Percentiles rank a stretch among this genome's conserved stretches.
Conservation (phyloP, 2,113 vertebrate genomes). For the Lepus europaeus region DNA sequence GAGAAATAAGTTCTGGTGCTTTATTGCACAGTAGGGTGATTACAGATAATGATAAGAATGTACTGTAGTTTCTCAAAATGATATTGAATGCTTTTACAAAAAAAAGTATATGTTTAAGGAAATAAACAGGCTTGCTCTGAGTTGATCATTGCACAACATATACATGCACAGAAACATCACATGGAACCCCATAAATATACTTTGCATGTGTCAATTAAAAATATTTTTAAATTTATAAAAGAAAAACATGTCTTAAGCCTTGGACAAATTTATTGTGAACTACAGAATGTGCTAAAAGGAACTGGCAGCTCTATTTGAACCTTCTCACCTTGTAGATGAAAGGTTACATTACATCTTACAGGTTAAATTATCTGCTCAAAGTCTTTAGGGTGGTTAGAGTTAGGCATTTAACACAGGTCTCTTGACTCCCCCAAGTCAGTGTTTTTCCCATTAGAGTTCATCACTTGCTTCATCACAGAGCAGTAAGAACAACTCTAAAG, state of each 20-base stretch:
- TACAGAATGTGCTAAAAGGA: neutral
- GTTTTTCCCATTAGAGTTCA: neutral
- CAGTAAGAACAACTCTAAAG: constrained; percentile 27
- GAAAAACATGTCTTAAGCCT: neutral
- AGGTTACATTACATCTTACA: neutral
- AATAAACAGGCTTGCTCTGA: no score
- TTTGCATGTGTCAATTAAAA: no score
- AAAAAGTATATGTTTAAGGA: no score
- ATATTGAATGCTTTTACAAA: no score
- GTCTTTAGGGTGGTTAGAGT: neutral
- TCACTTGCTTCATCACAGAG: constrained; percentile 14
- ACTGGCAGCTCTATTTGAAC: neutral
- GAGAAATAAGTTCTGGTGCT: no score
- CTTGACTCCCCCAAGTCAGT: neutral
- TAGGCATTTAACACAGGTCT: constrained; percentile 3
- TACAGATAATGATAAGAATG: no score
- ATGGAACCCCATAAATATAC: no score
- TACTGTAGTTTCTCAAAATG: no score
- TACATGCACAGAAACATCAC: no score
- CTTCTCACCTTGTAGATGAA: constrained; percentile 33
- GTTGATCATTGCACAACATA: no score
- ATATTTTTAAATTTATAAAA: neutral
- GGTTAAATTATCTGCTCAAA: neutral
- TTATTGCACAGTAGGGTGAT: no score
- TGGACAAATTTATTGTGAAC: constrained; percentile 19